Conservation (phyloP, 1,140 invertebrate genomes). For the Theocolax elegans region DNA sequence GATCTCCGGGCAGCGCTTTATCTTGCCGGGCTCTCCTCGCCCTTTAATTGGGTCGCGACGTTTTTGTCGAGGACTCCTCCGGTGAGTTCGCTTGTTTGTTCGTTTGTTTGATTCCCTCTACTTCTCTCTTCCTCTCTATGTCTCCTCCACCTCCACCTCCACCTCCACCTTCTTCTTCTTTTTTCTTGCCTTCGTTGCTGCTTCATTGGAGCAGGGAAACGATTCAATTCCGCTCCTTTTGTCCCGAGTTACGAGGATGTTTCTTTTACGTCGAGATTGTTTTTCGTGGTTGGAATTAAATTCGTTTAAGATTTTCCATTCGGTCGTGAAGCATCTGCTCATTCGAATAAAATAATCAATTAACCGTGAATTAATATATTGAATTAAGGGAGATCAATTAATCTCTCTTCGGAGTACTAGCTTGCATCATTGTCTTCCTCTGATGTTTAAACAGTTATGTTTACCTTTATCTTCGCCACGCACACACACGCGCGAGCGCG, state of each 20-base stretch:
- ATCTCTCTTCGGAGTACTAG: too few species aligned
- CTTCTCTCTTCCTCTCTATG: not conserved
- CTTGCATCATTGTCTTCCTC: too few species aligned
- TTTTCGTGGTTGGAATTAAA: not conserved
- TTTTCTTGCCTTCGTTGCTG: not conserved
- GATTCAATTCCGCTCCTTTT: slow-evolving; percentile 30
- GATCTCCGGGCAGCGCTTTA: not conserved
- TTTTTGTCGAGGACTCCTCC: not conserved
- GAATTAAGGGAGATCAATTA: too few species aligned
- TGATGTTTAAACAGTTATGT: too few species aligned
- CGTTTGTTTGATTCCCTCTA: slow-evolving; percentile 6
- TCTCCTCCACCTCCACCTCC: not conserved
- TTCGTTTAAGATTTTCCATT: not conserved
- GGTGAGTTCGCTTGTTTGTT: slow-evolving; percentile 5
- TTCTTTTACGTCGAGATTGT: slow-evolving; percentile 12
- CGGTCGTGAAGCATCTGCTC: too few species aligned
- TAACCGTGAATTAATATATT: too few species aligned
- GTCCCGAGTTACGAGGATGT: not conserved
- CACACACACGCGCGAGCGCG: too few species aligned
- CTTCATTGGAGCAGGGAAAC: slow-evolving; percentile 7
- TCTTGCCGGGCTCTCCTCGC: not conserved
- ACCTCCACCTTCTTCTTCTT: not conserved
- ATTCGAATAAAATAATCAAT: too few species aligned
- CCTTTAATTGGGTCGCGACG: slow-evolving; percentile 35
- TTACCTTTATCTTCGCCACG: too few species aligned